Base-by-base conservation (phyloP, 2,888 invertebrate species). In the Hypsopygia costalis region DNA sequence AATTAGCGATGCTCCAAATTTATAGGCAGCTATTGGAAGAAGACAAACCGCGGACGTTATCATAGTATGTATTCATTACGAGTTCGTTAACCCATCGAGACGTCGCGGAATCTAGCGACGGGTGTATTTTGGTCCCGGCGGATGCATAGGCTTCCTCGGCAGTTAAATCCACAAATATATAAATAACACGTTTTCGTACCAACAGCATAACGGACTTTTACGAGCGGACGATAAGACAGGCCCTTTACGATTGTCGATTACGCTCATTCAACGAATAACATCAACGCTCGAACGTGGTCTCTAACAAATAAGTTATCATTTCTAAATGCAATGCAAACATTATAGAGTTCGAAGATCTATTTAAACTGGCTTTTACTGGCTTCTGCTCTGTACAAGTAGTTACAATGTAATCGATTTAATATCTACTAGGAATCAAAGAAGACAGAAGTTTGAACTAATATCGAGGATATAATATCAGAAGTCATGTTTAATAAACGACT, bases 81-180 rank as follows among this genome's bases (percentile, higher is more conserved):
- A 70, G 85, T 76, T 80, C 85, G 69, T 81, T 76, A 74, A 81
- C 81, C 85, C 74, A 61, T 36, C 76, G 76, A 78, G 87, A 83
- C 86, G 86, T 81, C 85, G 83, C 80, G 86, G 87, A 86, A 87
- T 87, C 81, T 78, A 81, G 75, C 70, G 61, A 66, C 69, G 58
- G 60, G 75, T 57, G 77, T 87, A 87, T 87, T 87, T 87, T 67
- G 70, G 86, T 81, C 68, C 61, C 55, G 55, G 52, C 82, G 81
- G 81, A 81, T 76, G 74, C 73, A 64, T 73, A 77, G 77, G 72
- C 76, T 79, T 79, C 76, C 73, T 75, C 71, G 72, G 62, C 69
- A 66, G 67, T 76, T 76, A 77, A 16, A 79, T 79, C 77, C 76
- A 76, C 76, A 61, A 74, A 75, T 62, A 69, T 76, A 82, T 76